Evolutionary conservation across 2,797 vertebrate genomes (phyloP).

Genomic region (Sebastes hubbsi): DNA sequence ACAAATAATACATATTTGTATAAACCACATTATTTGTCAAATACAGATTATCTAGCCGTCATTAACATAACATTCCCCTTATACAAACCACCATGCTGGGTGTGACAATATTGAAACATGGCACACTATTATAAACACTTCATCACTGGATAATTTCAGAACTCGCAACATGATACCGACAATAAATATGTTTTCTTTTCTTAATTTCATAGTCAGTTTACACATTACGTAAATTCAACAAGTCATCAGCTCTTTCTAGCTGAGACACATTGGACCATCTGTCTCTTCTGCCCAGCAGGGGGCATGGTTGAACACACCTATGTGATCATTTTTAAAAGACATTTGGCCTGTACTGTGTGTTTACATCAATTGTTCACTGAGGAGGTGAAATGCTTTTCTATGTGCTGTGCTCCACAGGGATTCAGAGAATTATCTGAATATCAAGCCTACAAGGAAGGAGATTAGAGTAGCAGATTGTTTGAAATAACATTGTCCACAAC

Average conservation of each 20-base stretch:
- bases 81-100: not conserved
- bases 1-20: not conserved
- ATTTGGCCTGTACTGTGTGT: not conserved
- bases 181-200: not conserved
- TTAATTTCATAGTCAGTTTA: not conserved
- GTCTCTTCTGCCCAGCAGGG: conserved; percentile 61
- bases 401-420: not conserved
- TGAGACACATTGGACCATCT: not conserved
- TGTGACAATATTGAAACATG: not conserved
- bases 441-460: not conserved
- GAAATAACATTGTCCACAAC: not conserved
- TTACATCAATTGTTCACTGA: not conserved
- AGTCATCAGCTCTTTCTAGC: not conserved
- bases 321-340: not conserved
- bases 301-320: conserved; percentile 53
- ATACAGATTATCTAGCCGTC: not conserved
- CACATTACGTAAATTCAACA: not conserved
- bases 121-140: not conserved
- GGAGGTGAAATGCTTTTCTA: not conserved
- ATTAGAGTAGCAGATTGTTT: not conserved
- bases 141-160: not conserved
- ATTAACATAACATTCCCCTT: not conserved
- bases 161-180: not conserved
- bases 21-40: not conserved
- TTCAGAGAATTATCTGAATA: not conserved